These are phyloP conservation scores for Oscheius onirici DNA, from an alignment of 2,888 invertebrate species.

Conservation along the genomic window DNA sequence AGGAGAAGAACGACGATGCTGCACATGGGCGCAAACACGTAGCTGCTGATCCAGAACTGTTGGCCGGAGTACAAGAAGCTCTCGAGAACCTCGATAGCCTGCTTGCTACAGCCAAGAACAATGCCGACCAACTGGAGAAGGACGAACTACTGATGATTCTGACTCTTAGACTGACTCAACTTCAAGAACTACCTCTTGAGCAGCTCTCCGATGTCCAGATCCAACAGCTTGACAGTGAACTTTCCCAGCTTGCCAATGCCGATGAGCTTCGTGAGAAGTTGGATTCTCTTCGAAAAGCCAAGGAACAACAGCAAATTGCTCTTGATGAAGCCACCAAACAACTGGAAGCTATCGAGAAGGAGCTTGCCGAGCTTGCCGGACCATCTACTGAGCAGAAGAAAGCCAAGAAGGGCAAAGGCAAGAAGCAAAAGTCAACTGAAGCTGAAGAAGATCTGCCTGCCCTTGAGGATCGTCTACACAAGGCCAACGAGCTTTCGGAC, in stretches of 20 bases:
- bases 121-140: conserved; percentile 7
- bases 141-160: conserved; percentile 39
- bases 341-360: conserved; percentile 25
- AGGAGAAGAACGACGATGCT: conserved; percentile 42
- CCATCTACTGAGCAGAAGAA: conserved; percentile 28
- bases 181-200: conserved; percentile 40
- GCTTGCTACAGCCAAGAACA: conserved; percentile 24
- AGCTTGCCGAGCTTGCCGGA: conserved; percentile 34
- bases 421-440: conserved; percentile 9
- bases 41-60: conserved; percentile 14
- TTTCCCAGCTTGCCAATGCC: conserved; percentile 37
- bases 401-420: conserved; percentile 31
- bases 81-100: conserved; percentile 37
- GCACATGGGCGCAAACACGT: conserved; percentile 40
- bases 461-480: conserved; percentile 7
- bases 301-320: conserved; percentile 28
- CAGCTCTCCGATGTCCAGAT: conserved; percentile 12
- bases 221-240: conserved; percentile 30
- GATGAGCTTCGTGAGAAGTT: conserved; percentile 40
- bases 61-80: conserved; percentile 27
- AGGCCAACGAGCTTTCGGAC: neutral
- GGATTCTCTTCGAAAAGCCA: conserved; percentile 28
- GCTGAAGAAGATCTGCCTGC: neutral
- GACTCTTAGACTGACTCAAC: conserved; percentile 41
- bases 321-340: neutral